phyloP scores from a whole-genome alignment of 2,113 vertebrate species.

The Platysteira castanea region DNA sequence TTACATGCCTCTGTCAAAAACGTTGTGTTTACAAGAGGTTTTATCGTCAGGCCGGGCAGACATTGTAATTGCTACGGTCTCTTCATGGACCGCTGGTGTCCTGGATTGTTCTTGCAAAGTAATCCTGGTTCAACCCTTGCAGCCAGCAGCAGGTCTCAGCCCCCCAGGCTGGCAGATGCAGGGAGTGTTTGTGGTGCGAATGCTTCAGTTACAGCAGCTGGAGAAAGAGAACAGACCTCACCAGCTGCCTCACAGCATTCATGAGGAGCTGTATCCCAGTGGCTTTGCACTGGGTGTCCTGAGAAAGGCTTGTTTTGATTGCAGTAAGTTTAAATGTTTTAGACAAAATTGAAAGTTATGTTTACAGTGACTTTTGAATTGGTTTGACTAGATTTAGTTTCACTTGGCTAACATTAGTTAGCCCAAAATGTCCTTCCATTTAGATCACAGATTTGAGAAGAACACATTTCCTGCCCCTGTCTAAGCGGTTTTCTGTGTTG shows the following conservation, averaged over 20 bases:
- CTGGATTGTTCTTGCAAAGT: neutral
- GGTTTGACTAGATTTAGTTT: neutral
- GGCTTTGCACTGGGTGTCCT: neutral
- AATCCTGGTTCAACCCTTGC: neutral
- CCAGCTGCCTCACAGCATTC: neutral
- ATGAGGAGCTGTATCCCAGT: neutral
- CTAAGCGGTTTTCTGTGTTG: neutral
- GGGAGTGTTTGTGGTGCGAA: neutral
- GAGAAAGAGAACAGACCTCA: neutral
- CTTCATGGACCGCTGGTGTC: neutral
- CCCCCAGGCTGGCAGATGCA: neutral
- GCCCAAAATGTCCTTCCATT: neutral
- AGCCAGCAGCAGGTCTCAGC: neutral
- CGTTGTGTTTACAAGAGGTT: neutral
- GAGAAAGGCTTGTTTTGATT: neutral
- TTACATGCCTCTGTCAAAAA: neutral
- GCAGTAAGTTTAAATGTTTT: neutral
- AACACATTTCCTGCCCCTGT: neutral
- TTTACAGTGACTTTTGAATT: neutral
- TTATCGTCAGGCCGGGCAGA: rapidly evolving
- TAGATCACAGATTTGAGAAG: neutral
- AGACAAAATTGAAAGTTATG: neutral
- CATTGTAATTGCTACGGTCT: neutral
- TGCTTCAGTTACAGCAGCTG: neutral
- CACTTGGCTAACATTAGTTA: too few species aligned